Evolutionary conservation across 2,888 invertebrate species (phyloP), one percentile per base, ranked within the genome.

Genomic region (Brachyptera putata): DNA sequence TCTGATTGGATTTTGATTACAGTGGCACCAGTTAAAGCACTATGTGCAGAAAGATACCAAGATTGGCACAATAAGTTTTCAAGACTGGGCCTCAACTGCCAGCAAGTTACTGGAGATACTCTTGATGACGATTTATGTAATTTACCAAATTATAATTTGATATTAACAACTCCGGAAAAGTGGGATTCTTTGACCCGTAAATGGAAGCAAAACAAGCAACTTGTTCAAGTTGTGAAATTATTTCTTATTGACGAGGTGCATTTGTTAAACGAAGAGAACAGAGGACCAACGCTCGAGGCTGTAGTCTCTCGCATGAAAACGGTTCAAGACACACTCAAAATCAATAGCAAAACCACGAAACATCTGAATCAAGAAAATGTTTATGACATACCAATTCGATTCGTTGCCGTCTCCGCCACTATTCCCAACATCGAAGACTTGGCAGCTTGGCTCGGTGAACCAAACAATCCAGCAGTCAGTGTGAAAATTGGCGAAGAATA

Each of bases 111-210:
- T 0, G 90, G 91, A 0, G 91, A 91, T 70, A 84, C 83, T n/a
- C 84, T 87, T 58, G 69, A 76, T 11, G 77, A 83, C 5, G 85
- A 88, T 67, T 81, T 83, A 37, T 65, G 64, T 49, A 60, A 62
- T 39, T 67, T 78, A 4, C 63, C 68, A 22, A 67, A 75, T 62
- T 75, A 74, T 61, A 81, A 88, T 69, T 74, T 87, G 50, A 83
- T 91, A 67, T 81, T 90, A 68, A 89, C 90, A 2, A 91, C 91
- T 0, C 91, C 91, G 0, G 91, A 91, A 73, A 91, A 91, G 74
- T 91, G 89, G 89, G 91, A 91, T 72, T 85, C 86, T 67, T 70
- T 91, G 66, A 90, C 89, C 0, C 79, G 91, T 60, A 79, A 82
- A 63, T 89, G 87, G 87, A 80, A 80, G 64, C 86, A 88, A 68